Evolutionary conservation across 1,140 invertebrate species (phyloP).

Genomic region (Drosophila pseudoobscura): DNA sequence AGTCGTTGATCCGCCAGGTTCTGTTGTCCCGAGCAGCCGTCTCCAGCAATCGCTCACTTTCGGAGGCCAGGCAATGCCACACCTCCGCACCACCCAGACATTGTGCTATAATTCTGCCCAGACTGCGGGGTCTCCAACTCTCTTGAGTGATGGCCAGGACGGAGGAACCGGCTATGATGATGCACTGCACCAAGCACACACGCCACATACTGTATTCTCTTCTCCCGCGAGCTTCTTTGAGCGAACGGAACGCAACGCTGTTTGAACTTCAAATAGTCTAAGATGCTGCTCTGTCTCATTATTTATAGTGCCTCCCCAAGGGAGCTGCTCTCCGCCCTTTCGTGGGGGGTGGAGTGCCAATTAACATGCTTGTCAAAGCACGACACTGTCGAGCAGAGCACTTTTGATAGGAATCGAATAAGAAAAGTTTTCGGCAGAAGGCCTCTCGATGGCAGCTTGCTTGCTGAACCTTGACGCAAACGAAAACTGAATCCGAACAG

Average conservation of each 20-base stretch:
- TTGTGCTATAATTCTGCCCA: slow-evolving; percentile 66
- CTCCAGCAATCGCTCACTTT: slow-evolving; percentile 85
- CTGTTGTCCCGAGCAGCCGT: slow-evolving; percentile 85
- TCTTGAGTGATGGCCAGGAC: slow-evolving; percentile 16
- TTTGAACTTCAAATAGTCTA: slow-evolving; percentile 61
- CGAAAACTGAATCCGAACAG: slow-evolving; percentile 36
- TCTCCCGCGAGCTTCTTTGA: slow-evolving; percentile 1
- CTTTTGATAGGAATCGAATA: slow-evolving; percentile 74
- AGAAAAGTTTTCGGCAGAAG: slow-evolving; percentile 48
- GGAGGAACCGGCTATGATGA: slow-evolving; percentile 14
- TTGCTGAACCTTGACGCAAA: slow-evolving; percentile 60
- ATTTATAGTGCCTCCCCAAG: slow-evolving; percentile 29
- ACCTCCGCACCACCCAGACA: slow-evolving; percentile 79
- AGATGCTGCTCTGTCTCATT: slow-evolving; percentile 6
- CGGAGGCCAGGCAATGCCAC: slow-evolving; percentile 85
- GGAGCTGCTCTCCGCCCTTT: not conserved
- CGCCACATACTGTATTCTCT: slow-evolving; percentile 43
- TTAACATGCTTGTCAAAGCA: slow-evolving; percentile 75
- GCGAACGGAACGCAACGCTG: slow-evolving; percentile 14
- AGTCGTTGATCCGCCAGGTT: slow-evolving; percentile 85
- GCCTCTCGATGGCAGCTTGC: slow-evolving; percentile 30
- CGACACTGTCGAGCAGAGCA: slow-evolving; percentile 35
- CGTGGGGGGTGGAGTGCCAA: slow-evolving; percentile 29
- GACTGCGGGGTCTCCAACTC: slow-evolving; percentile 39
- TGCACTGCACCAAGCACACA: slow-evolving; percentile 43